phyloP scores from a whole-genome alignment of 37 sponge, comb jelly and placozoan genomes.

The Halisarca cf. caerulea region DNA sequence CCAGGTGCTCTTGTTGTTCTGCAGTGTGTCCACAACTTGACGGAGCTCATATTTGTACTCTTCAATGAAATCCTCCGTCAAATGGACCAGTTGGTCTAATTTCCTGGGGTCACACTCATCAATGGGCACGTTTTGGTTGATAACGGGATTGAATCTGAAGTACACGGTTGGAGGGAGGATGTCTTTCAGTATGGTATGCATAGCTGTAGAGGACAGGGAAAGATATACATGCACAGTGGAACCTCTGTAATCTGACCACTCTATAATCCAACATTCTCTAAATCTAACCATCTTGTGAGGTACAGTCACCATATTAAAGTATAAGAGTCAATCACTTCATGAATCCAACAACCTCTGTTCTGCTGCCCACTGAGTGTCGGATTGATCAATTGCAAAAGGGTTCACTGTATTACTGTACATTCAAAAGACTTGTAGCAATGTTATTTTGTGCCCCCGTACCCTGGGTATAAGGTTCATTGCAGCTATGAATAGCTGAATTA shows the following conservation, averaged over 20 bases:
- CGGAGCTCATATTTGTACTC: not conserved
- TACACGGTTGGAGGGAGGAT: slow-evolving; percentile 64
- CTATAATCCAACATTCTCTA: too few relatives aligned
- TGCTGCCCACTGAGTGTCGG: too few relatives aligned
- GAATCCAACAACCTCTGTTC: too few relatives aligned
- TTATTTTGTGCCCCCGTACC: too few relatives aligned
- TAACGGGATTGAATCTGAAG: slow-evolving; percentile 81
- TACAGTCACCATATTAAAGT: too few relatives aligned
- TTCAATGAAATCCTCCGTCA: slow-evolving; percentile 50
- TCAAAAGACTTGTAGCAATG: too few relatives aligned
- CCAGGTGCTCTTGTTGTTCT: not conserved
- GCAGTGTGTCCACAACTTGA: not conserved
- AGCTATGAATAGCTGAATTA: too few relatives aligned
- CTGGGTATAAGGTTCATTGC: too few relatives aligned
- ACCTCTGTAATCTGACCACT: not conserved
- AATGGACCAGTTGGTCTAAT: slow-evolving; percentile 50
- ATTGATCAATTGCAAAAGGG: too few relatives aligned
- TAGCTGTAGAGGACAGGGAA: slow-evolving; percentile 40
- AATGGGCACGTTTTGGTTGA: slow-evolving; percentile 66
- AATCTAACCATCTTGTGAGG: too few relatives aligned
- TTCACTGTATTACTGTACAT: too few relatives aligned
- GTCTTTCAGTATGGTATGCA: slow-evolving; percentile 72
- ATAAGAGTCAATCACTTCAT: too few relatives aligned
- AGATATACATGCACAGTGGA: not conserved
- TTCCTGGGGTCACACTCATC: slow-evolving; percentile 72